Percentiles rank a stretch among this genome's conserved stretches.
These are phyloP conservation scores for Chirona hameri DNA, from an alignment of 2,888 invertebrate genomes.

Conservation along the genomic window DNA sequence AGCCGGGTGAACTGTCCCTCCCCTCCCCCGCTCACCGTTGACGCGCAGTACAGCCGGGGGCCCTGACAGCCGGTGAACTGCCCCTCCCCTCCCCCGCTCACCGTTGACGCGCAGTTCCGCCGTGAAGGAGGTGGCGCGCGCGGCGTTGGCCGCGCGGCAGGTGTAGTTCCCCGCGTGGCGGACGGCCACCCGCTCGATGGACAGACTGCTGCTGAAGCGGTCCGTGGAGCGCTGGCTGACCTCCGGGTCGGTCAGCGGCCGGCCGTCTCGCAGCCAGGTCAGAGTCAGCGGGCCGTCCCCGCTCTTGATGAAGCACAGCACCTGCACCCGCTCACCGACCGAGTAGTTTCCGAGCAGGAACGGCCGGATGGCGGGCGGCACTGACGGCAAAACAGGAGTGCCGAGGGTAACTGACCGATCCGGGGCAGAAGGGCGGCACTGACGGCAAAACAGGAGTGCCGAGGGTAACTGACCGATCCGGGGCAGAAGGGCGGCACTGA, in stretches of 20 bases:
- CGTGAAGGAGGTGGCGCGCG: conserved; percentile 42
- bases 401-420: not conserved
- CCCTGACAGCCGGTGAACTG: no score
- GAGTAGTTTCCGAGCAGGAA: conserved; percentile 46
- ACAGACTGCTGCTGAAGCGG: conserved; percentile 44
- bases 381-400: conserved; percentile 41
- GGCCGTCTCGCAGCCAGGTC: conserved; percentile 48
- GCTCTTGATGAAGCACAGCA: conserved; percentile 48
- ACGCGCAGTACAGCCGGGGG: conserved; percentile 47
- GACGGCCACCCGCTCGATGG: conserved; percentile 42
- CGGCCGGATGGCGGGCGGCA: conserved; percentile 48
- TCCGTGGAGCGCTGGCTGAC: conserved; percentile 40
- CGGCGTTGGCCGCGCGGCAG: conserved; percentile 44
- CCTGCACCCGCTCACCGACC: conserved; percentile 47
- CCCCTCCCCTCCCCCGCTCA: conserved; percentile 39
- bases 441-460: conserved; percentile 32
- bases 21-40: conserved; percentile 45
- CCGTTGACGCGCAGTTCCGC: conserved; percentile 49
- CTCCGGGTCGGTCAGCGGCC: conserved; percentile 43
- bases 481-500: conserved; percentile 47
- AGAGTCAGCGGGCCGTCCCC: conserved; percentile 50
- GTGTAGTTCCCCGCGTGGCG: conserved; percentile 45
- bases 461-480: not conserved
- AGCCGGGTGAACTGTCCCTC: no score
- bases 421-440: conserved; percentile 46